A percentile compares a stretch with the other conserved stretches of the same genome.
Conservation (phyloP, 2,113 vertebrate species). For the Parotia lawesii region DNA sequence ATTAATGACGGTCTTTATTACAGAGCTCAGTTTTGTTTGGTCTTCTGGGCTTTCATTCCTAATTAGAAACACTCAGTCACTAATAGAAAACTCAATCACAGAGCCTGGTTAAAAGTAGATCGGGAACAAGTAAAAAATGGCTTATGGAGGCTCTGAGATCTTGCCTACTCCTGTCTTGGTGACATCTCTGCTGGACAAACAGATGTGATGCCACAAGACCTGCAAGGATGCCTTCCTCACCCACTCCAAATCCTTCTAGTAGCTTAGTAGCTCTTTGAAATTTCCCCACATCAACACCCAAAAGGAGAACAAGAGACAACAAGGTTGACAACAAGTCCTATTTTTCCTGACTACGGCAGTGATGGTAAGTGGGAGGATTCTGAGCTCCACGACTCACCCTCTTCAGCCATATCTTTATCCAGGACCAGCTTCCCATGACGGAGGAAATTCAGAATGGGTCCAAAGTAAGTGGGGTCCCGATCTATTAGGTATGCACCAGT, state of each 20-base stretch:
- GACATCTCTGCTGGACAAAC: neutral
- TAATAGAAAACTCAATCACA: neutral
- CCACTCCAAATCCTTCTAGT: neutral
- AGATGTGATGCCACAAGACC: neutral
- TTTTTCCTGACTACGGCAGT: neutral
- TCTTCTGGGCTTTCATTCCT: conserved; percentile 5
- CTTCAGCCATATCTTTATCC: conserved; percentile 96
- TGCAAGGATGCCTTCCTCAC: neutral
- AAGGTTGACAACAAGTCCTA: neutral
- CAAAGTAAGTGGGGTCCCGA: conserved; percentile 96
- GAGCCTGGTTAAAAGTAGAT: neutral
- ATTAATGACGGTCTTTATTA: neutral
- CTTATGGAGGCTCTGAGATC: neutral
- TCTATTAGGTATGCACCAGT: conserved; percentile 97
- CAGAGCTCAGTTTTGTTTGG: neutral
- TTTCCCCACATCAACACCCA: neutral
- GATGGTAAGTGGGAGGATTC: neutral
- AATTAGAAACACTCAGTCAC: conserved; percentile 29
- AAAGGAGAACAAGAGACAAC: neutral
- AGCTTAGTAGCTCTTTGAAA: neutral
- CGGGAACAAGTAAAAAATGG: neutral
- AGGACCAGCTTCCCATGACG: conserved; percentile 95
- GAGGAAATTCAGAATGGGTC: conserved; percentile 96
- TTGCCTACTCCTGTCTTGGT: neutral
- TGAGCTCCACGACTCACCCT: conserved; percentile 78